Conservation (phyloP, 2,113 vertebrate genomes). For the Pelodiscus sinensis region DNA sequence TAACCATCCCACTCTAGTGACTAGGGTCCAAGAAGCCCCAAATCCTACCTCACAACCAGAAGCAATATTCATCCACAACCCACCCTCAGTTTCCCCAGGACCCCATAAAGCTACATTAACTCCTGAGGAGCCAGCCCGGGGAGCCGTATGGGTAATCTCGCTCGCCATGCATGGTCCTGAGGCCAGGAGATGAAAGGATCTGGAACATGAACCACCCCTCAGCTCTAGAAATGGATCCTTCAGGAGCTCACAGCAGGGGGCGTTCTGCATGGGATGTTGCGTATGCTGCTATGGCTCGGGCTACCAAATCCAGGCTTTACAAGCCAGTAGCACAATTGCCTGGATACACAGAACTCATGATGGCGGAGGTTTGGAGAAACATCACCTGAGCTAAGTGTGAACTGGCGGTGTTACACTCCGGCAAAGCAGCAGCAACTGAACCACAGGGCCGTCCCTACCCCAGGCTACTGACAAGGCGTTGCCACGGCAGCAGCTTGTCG, state of each 20-base stretch:
- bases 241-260: not conserved
- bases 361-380: not conserved
- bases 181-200: not conserved
- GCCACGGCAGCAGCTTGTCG: not conserved
- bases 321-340: not conserved
- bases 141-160: not conserved
- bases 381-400: not conserved
- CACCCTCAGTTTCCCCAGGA: not conserved
- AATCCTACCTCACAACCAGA: not conserved
- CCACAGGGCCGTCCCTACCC: too few relatives aligned
- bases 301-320: not conserved
- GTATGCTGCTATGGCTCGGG: not conserved
- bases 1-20: rapidly evolving
- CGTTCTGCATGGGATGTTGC: not conserved
- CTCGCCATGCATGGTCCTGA: not conserved
- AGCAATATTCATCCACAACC: not conserved
- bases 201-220: not conserved
- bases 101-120: not conserved
- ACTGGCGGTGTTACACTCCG: not conserved
- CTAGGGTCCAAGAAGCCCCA: rapidly evolving
- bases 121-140: not conserved
- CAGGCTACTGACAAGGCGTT: not conserved
- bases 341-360: not conserved
- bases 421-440: not conserved
- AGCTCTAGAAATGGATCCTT: not conserved